Evolutionary conservation across 2,888 invertebrate species (phyloP).

Genomic region (Drosophila glabriapex): DNA sequence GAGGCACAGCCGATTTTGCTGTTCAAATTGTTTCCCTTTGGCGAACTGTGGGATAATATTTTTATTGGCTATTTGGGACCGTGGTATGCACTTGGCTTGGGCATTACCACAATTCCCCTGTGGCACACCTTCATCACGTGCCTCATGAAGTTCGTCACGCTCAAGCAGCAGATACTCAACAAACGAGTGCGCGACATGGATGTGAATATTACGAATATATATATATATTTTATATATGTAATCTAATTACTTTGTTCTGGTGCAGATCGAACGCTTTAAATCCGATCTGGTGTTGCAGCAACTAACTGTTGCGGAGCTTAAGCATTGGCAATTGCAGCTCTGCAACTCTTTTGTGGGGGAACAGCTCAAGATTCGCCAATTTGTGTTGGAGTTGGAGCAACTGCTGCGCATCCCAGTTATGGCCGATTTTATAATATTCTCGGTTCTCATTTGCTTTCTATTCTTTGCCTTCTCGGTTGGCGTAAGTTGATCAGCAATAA

Average conservation of each 20-base stretch:
- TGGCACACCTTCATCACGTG: conserved; percentile 81
- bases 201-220: conserved; percentile 56
- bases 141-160: conserved; percentile 75
- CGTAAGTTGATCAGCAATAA: conserved; percentile 57
- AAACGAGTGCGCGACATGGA: conserved; percentile 72
- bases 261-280: conserved; percentile 43
- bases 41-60: conserved; percentile 69
- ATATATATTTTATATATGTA: not conserved
- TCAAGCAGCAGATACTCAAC: conserved; percentile 70
- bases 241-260: not conserved
- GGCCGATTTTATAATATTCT: conserved; percentile 79
- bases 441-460: conserved; percentile 78
- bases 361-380: conserved; percentile 65
- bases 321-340: conserved; percentile 59
- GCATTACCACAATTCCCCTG: conserved; percentile 70
- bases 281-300: not conserved
- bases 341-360: conserved; percentile 67
- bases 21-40: conserved; percentile 75
- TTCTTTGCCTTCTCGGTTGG: conserved; percentile 71
- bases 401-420: conserved; percentile 76
- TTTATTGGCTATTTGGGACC: conserved; percentile 70
- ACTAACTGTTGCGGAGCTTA: conserved; percentile 26
- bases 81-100: conserved; percentile 68
- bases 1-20: conserved; percentile 71
- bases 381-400: conserved; percentile 61